Evolutionary conservation across 2,797 vertebrate genomes (phyloP).

Genomic region (Capromys pilorides): DNA sequence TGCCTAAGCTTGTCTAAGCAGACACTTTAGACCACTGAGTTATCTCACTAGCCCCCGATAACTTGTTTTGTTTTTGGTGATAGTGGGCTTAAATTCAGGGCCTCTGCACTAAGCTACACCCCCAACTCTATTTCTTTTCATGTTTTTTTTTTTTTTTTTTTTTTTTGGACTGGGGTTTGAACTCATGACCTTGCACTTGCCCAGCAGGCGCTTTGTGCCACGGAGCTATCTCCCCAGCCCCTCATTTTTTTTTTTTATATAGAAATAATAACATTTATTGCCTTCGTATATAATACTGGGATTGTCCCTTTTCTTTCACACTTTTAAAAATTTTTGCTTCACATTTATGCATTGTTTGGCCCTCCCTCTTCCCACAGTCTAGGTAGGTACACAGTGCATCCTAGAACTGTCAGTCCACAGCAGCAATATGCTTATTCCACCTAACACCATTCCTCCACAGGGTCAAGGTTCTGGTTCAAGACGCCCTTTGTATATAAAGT

Average conservation of each 20-base stretch:
- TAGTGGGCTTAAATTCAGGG: not conserved
- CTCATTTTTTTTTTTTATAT: constrained; percentile 26
- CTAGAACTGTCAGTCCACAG: constrained; percentile 69
- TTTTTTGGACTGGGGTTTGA: not conserved
- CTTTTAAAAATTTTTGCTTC: constrained; percentile 75
- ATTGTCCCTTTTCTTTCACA: constrained; percentile 79
- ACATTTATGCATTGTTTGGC: constrained; percentile 68
- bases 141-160: too few relatives aligned
- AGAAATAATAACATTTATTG: constrained; percentile 85
- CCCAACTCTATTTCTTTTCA: too few relatives aligned
- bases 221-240: not conserved
- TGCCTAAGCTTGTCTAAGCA: too few relatives aligned
- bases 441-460: constrained; percentile 39
- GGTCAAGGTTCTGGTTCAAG: constrained; percentile 66
- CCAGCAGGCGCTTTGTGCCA: too few relatives aligned
- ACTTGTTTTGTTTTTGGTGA: not conserved
- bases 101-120: too few relatives aligned
- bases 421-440: constrained; percentile 43
- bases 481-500: not conserved
- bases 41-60: too few relatives aligned
- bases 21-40: too few relatives aligned
- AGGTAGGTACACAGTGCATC: too few relatives aligned
- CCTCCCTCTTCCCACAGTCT: constrained; percentile 70
- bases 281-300: constrained; percentile 77
- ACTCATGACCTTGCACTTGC: not conserved